phyloP scores from a whole-genome alignment of 2,888 invertebrate species.

The Mesoligia furuncula region DNA sequence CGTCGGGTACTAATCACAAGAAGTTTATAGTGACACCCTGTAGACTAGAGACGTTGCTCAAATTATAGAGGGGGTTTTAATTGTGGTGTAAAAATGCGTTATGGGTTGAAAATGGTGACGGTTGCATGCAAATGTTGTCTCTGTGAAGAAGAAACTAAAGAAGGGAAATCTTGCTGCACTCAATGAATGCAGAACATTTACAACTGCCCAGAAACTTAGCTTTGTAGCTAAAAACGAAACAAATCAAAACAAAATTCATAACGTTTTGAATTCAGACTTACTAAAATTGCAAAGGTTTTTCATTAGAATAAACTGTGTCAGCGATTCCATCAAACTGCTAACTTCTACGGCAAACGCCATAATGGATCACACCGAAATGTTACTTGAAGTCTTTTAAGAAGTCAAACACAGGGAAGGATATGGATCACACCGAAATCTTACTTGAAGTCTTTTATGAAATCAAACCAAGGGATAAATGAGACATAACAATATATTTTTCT shows the following conservation, averaged over 20 bases:
- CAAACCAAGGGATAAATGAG: too few species aligned
- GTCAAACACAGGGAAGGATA: too few species aligned
- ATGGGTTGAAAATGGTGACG: slow-evolving; percentile 5
- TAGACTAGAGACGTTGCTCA: slow-evolving; percentile 72
- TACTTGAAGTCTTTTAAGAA: not conserved
- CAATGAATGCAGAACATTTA: not conserved
- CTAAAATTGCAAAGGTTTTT: slow-evolving; percentile 11
- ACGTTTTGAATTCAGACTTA: not conserved
- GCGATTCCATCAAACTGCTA: not conserved
- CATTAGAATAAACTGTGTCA: not conserved
- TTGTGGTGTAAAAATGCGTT: slow-evolving; percentile 50
- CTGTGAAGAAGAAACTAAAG: slow-evolving; percentile 2
- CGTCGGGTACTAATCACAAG: slow-evolving; percentile 85
- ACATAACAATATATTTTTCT: not conserved
- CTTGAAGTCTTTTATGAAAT: not conserved
- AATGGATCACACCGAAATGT: not conserved
- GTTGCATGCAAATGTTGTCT: not conserved
- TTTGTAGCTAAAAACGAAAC: not conserved
- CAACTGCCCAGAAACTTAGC: not conserved
- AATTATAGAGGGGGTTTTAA: slow-evolving; percentile 59
- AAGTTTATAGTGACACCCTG: slow-evolving; percentile 76
- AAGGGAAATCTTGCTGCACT: not conserved
- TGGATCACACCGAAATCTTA: not conserved
- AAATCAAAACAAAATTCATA: not conserved
- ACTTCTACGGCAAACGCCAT: not conserved